Evolutionary conservation across 2,888 invertebrate genomes (phyloP).

Genomic region (Beris chalybata): DNA sequence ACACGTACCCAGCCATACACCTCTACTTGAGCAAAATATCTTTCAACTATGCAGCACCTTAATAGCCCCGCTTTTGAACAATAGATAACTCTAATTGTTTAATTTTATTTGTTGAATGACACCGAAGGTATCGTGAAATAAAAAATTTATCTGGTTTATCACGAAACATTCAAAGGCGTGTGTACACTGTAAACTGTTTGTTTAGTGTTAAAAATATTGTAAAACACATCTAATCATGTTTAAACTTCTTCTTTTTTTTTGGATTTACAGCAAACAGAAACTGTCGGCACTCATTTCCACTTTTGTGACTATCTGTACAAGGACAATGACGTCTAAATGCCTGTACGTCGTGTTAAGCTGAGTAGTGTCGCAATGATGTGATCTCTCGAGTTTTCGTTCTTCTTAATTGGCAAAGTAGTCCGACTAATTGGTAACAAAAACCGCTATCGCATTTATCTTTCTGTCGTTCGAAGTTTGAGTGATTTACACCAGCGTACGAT

Average conservation of each 20-base stretch:
- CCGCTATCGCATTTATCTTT: slow-evolving; percentile 1
- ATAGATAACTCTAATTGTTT: slow-evolving; percentile 38
- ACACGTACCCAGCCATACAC: too few relatives aligned
- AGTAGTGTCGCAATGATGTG: slow-evolving; percentile 4
- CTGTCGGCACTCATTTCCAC: slow-evolving; percentile 29
- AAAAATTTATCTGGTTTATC: slow-evolving; percentile 35
- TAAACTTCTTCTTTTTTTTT: slow-evolving; percentile 28
- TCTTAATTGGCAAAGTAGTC: background rate
- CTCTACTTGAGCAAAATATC: slow-evolving; percentile 14
- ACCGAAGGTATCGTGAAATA: slow-evolving; percentile 29
- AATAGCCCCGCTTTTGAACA: slow-evolving; percentile 35
- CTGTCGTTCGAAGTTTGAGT: slow-evolving; percentile 16
- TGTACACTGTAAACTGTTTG: slow-evolving; percentile 38
- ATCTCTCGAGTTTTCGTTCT: background rate
- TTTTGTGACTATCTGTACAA: slow-evolving; percentile 30
- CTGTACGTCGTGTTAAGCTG: background rate
- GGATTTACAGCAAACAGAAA: slow-evolving; percentile 36
- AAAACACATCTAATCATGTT: slow-evolving; percentile 40
- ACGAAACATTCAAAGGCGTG: slow-evolving; percentile 37
- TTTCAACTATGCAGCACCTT: slow-evolving; percentile 31
- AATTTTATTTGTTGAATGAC: slow-evolving; percentile 39
- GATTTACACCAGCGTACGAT: slow-evolving; percentile 20
- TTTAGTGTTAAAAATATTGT: slow-evolving; percentile 39
- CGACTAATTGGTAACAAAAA: background rate
- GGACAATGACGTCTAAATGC: slow-evolving; percentile 33